A percentile compares a stretch with the other conserved stretches of the same genome.
Conservation (phyloP, 2,113 vertebrate genomes). For the Chlorodrepanis virens region DNA sequence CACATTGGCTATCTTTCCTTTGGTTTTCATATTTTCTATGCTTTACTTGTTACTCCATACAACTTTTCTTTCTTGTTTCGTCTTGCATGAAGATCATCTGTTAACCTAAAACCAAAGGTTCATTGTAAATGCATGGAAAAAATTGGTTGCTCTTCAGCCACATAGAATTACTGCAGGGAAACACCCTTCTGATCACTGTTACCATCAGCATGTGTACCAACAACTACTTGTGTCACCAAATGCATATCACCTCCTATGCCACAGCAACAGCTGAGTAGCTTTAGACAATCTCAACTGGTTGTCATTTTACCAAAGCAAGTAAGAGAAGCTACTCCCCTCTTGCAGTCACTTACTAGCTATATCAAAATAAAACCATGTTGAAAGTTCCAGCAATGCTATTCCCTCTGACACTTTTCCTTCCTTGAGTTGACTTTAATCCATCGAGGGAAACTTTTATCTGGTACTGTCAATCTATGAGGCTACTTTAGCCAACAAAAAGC, state of each 20-base stretch:
- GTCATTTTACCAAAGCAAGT: not conserved
- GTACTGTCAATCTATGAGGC: not conserved
- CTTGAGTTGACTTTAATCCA: not conserved
- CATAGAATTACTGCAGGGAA: not conserved
- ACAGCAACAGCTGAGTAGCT: not conserved
- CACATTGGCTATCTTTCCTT: not conserved
- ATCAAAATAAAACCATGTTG: not conserved
- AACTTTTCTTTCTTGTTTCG: not conserved
- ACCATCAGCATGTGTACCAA: rapidly evolving
- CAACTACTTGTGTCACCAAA: not conserved
- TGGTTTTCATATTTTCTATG: rapidly evolving
- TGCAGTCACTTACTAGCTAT: not conserved
- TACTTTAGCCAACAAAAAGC: not conserved
- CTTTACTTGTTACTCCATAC: not conserved
- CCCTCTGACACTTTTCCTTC: not conserved
- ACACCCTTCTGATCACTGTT: not conserved
- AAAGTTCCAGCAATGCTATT: not conserved
- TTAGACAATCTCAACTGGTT: not conserved
- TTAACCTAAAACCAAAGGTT: not conserved
- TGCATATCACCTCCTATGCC: not conserved
- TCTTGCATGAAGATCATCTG: not conserved
- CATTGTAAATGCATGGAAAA: not conserved
- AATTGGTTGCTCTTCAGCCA: not conserved
- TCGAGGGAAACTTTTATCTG: not conserved
- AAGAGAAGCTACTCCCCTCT: not conserved